Base-by-base conservation (phyloP, 2,888 invertebrate species). In the Litoditis marina region DNA sequence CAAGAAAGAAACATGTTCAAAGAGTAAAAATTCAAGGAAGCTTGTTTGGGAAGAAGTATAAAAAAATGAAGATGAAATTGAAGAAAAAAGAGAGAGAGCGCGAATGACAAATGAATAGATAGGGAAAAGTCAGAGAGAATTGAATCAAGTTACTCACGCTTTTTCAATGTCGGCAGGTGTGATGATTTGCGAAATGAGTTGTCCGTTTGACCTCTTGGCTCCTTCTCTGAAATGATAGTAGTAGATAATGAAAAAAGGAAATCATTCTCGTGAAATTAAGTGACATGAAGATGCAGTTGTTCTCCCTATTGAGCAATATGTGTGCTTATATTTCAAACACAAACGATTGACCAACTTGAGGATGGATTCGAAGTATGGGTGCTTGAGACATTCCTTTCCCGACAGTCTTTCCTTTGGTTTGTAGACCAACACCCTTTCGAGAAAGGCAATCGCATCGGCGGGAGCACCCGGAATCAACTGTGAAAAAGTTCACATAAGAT, bases 341-440 rank as follows among this genome's bases (percentile, higher is more conserved):
- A 36, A 16, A 36, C 22, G 11, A 13, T n/a, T 13, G 25, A 22
- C 56, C 49, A 13, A 67, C 61, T 49, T 50, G 39, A 72, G 68
- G 31, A 77, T 63, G 16, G 63, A 51, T n/a, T 67, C 62, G 60
- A 77, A 77, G 51, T 69, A 77, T 4, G 60, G 16, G 50, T 74
- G 69, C 8, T 59, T 25, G 16, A 77, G 65, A 19, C 76, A 66
- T 59, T 69, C 68, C 5, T 63, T 52, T 7, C 77, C 77, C 28
- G 67, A 64, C n/a, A 72, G 64, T 13, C 77, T 58, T 31, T 69
- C 66, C 32, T 68, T 57, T n/a, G 77, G 77, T 8, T 59, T 57
- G 60, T 74, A 77, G 16, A 65, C 60, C 1, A 77, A 65, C 28
- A 77, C 72, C 49, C 68, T 61, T 7, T 47, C 50, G 19, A 77